Evolutionary conservation across 2,888 invertebrate genomes (phyloP), one percentile per base, ranked within the genome.

Genomic region (Campopleginae sp.): DNA sequence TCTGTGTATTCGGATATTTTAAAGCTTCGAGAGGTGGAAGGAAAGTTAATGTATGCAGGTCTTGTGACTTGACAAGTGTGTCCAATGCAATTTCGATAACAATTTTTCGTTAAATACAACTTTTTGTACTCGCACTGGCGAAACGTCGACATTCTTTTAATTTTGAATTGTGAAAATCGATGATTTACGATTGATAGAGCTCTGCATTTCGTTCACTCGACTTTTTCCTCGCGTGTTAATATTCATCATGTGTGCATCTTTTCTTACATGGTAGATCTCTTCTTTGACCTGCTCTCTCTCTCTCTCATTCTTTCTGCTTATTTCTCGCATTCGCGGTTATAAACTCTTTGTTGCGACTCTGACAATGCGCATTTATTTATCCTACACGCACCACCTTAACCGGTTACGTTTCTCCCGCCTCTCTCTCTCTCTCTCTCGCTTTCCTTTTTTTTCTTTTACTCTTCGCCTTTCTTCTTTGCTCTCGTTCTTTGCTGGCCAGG

Each of bases 311-410:
- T 70, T 54, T 72, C 63, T 65, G 17, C 17, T 44, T 76, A 42
- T 74, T 58, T 61, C 54, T 74, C 33, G 51, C 46, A 61, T 79
- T 75, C 54, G 70, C 70, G 71, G 31, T 78, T 14, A 65, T 80
- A 74, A 31, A 44, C 71, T 31, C 58, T 54, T 75, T 66, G 79
- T 80, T 72, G 79, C 58, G 61, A 81, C 48, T 46, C 71, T 70
- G 68, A 85, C 82, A 85, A 85, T 82, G 76, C 79, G 31, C 80
- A 76, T 80, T 66, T 68, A 72, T 82, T 79, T 85, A 72, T 76
- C 75, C 68, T 58, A 46, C 48, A 48, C 48, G 81, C 80, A 66
- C 42, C 71, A 82, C 82, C 71, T 85, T 80, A 82, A 85, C 85
- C 85, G 82, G 80, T 85, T 82, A 79, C 54, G 72, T 66, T 82